Evolutionary conservation across 2,888 invertebrate genomes (phyloP), one percentile per base, ranked within the genome.

Genomic region (Lypha dubia): DNA sequence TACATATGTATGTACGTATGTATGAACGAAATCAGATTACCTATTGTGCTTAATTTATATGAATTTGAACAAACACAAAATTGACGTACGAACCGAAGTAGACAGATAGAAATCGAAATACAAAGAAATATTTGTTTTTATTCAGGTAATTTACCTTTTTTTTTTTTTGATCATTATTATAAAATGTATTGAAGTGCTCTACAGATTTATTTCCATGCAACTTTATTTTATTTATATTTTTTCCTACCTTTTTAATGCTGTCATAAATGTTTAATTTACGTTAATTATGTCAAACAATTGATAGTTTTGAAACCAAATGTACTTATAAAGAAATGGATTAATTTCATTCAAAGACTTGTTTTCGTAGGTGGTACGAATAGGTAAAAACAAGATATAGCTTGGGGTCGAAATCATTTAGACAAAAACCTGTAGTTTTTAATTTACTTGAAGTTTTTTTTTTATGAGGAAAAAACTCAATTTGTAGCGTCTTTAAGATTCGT

Each of bases 241-340:
- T 41, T 17, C 5, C 13, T 51, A 32, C 1, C 41, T 70, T 35
- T 56, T 1, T 35, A 70, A 4, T 35, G 35, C 4, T 35, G 56
- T 71, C 41, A 49, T 22, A 79, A 67, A 49, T 58, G 32, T 68
- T 75, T 70, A 70, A 68, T 62, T 74, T 60, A 32, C 20, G n/a
- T 56, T 67, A 65, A 74, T 74, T 80, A 80, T 60, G 67, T 63
- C 62, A 80, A 81, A 75, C 80, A 75, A 75, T 75, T 74, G 68
- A 28, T 35, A n/a, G 38, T 70, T 53, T 70, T 81, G 35, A 63
- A 56, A 68, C 1, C 62, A 38, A 4, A 6, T 38, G 13, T 41
- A 20, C 9, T 35, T 62, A 17, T 49, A 51, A 41, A 60, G 15
- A 77, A 60, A 17, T 58, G 11, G 44, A 13, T 62, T 41, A 41